Base-by-base conservation (phyloP, 2,888 invertebrate genomes). In the Euzophera pinguis region DNA sequence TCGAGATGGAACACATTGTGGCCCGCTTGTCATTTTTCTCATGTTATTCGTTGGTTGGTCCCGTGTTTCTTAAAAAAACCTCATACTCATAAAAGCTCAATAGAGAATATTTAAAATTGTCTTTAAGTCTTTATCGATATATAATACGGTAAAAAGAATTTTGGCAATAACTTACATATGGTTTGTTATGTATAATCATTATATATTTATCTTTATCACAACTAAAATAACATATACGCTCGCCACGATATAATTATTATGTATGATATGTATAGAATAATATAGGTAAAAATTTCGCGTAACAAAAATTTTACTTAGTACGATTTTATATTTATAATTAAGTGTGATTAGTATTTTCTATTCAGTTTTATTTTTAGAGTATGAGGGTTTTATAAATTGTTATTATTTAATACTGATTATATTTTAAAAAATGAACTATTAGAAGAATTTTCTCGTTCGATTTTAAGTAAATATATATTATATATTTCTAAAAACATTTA, bases 1-100 rank as follows among this genome's bases (percentile, higher is more conserved):
- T 52, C 43, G 47, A 63, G 53, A 37, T 34, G 42, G 52, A 66
- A 71, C 64, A 68, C 55, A 41, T 52, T 71, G 77, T 77, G 77
- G 70, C 67, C 76, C 62, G 71, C 64, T 60, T 72, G 73, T 72
- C 67, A 71, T 67, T 76, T 80, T 75, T 78, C 75, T 67, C 76
- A 68, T 80, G 68, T 68, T 65, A 74, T 64, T 65, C 73, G 68
- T 63, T 72, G 78, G 74, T 75, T 72, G 78, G 73, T 74, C 66
- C 64, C 50, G 48, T 60, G 59, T 51, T 62, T 53, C 22, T 39
- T 27, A 55, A 32, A 45, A 22, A 45, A 32, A 13, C 14, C 29
- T 45, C 32, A 9, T 32, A 43, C 45, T 45, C 32, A 16, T 1
- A 34, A 45, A 45, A 13, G 27, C 29, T 6, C 13, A 45, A 9